A percentile compares a stretch with the other conserved stretches of the same genome.
phyloP scores from a whole-genome alignment of 2,888 invertebrate species.

The Deilephila elpenor region DNA sequence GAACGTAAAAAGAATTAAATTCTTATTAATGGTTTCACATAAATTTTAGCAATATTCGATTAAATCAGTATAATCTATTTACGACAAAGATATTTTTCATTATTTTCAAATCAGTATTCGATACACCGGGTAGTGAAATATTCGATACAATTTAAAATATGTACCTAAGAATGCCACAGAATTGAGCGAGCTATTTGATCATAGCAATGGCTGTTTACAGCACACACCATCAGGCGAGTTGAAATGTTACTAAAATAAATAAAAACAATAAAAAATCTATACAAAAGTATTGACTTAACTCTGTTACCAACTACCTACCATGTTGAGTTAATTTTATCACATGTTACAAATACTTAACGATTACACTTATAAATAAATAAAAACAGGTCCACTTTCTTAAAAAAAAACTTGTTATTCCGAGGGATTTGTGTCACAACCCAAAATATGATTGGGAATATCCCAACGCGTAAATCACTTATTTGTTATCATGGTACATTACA shows the following conservation, averaged over 20 bases:
- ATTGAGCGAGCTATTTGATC: no score
- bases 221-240: neutral
- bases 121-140: no score
- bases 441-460: neutral
- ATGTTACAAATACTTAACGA: conserved; percentile 4
- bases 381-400: neutral
- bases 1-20: no score
- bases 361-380: neutral
- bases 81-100: no score
- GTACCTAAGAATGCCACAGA: no score
- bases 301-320: neutral
- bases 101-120: no score
- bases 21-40: no score
- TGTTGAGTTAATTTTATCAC: conserved; percentile 10
- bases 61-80: no score
- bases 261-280: neutral
- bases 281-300: neutral
- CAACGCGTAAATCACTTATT: neutral
- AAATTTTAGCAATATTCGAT: no score
- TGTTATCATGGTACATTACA: neutral
- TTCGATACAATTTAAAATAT: no score
- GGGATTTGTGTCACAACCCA: neutral
- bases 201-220: no score
- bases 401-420: neutral
- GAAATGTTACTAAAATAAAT: neutral